Base-by-base conservation (phyloP, 1,140 invertebrate genomes). In the Drosophila varians region DNA sequence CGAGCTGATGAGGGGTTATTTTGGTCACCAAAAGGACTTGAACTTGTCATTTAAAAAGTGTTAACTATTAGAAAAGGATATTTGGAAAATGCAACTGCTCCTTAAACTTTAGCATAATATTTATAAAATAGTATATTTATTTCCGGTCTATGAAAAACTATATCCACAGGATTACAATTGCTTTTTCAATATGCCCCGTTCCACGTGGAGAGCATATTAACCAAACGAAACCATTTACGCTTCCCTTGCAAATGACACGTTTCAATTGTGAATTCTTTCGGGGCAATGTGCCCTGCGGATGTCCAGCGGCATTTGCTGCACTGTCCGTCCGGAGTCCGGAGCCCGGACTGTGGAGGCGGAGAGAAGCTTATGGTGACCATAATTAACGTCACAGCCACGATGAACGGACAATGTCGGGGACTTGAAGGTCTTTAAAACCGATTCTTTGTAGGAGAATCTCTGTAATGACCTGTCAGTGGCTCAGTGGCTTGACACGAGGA, bases 241-340 rank as follows among this genome's bases (percentile, higher is more conserved):
- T 61, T 74, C 53, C 58, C 58, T 28, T 65, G 49, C 73, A 86
- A 86, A 80, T 80, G 82, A 45, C 80, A 84, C 80, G 80, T 80
- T 69, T 54, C 56, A 48, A 51, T 62, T 42, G 25, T 60, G 55
- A 79, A 76, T 73, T 74, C 79, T 58, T 76, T 77, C 45, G 56
- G 55, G 73, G 52, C 71, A 80, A 69, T 86, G 62, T 46, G 34
- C 75, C 48, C 34, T 47, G 8, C 36, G 60, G 26, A 53, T 51
- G 18, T 45, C 43, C 28, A 56, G 46, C 51, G 55, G 31, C 53
- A 52, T 64, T 56, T 42, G 54, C 58, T 74, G 58, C 36, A 42
- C 12, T 25, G 34, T 52, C 38, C 57, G 34, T 14, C 7, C 18
- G 31, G 31, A n/a, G 0, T 34, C 45, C 4, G 7, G 12, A 4